phyloP scores from a whole-genome alignment of 1,140 invertebrate genomes.

The Arctopsyche grandis region DNA sequence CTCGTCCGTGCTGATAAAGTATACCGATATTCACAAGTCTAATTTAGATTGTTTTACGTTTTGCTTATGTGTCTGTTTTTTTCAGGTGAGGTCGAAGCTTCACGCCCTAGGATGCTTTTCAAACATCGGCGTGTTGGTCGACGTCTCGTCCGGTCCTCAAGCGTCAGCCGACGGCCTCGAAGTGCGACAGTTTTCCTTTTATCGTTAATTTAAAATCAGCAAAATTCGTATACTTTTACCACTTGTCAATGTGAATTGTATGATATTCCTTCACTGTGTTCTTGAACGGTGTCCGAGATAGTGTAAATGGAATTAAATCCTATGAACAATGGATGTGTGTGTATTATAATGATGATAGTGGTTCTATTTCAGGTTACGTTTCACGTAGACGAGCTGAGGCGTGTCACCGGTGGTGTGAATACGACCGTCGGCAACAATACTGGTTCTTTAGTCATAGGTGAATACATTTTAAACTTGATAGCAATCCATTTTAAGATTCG shows the following conservation, averaged over 20 bases:
- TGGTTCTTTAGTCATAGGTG: slow-evolving; percentile 77
- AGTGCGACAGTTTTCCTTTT: slow-evolving; percentile 65
- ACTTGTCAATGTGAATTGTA: neutral
- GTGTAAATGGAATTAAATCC: too few relatives aligned
- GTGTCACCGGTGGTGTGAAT: slow-evolving; percentile 81
- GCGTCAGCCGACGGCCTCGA: slow-evolving; percentile 82
- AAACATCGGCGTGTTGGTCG: slow-evolving; percentile 82
- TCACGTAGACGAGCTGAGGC: slow-evolving; percentile 78
- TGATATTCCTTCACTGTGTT: too few relatives aligned
- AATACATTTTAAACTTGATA: too few relatives aligned
- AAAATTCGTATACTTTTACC: too few relatives aligned
- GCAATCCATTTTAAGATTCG: neutral
- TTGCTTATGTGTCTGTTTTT: neutral
- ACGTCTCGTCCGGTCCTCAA: slow-evolving; percentile 79
- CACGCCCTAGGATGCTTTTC: slow-evolving; percentile 85
- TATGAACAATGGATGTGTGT: too few relatives aligned
- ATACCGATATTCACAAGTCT: slow-evolving; percentile 17
- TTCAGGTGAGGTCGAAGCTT: slow-evolving; percentile 73
- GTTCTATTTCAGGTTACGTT: slow-evolving; percentile 79
- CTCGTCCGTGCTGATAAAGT: slow-evolving; percentile 70
- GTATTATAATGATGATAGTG: too few relatives aligned
- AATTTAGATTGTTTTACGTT: neutral
- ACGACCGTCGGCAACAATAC: slow-evolving; percentile 89
- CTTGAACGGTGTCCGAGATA: neutral
- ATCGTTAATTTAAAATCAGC: neutral